These are phyloP conservation scores for Bicyclus anynana DNA, from an alignment of 1,140 invertebrate species.

Conservation along the genomic window DNA sequence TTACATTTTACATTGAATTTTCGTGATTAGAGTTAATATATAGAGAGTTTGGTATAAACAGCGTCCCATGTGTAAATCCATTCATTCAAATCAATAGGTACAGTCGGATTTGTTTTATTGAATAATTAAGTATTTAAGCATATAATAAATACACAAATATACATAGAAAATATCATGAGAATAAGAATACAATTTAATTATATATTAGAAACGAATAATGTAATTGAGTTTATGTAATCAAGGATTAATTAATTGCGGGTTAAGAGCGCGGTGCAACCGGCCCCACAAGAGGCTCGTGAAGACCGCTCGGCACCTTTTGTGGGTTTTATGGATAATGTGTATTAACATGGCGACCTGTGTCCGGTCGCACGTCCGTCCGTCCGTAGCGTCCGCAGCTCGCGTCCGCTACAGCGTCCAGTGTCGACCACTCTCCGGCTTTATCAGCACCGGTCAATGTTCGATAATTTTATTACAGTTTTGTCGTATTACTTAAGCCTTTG, in stretches of 20 bases:
- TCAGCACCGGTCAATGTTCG: slow-evolving; percentile 63
- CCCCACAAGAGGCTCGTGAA: slow-evolving; percentile 38
- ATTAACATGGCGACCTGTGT: slow-evolving; percentile 63
- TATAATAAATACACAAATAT: too few relatives aligned
- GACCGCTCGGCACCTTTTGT: slow-evolving; percentile 70
- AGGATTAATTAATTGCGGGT: not conserved
- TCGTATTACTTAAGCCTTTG: slow-evolving; percentile 69
- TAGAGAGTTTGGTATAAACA: too few relatives aligned
- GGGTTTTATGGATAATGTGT: slow-evolving; percentile 70
- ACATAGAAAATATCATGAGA: too few relatives aligned
- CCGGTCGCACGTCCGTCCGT: slow-evolving; percentile 49
- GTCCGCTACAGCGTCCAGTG: slow-evolving; percentile 22
- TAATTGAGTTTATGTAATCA: not conserved
- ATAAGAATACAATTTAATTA: too few relatives aligned
- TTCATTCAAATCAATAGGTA: too few relatives aligned
- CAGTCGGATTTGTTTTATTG: too few relatives aligned
- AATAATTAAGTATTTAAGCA: too few relatives aligned
- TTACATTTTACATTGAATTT: too few relatives aligned
- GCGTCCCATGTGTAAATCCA: too few relatives aligned
- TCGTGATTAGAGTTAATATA: too few relatives aligned
- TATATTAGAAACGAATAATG: too few relatives aligned
- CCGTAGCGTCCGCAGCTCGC: too few relatives aligned
- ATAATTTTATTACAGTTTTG: slow-evolving; percentile 77
- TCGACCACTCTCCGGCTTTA: slow-evolving; percentile 44
- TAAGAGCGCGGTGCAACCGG: slow-evolving; percentile 31